Percentiles rank a stretch among this genome's conserved stretches.
These are phyloP conservation scores for Gallinago paraguaiae DNA, from an alignment of 2,113 vertebrate genomes.

Conservation along the genomic window DNA sequence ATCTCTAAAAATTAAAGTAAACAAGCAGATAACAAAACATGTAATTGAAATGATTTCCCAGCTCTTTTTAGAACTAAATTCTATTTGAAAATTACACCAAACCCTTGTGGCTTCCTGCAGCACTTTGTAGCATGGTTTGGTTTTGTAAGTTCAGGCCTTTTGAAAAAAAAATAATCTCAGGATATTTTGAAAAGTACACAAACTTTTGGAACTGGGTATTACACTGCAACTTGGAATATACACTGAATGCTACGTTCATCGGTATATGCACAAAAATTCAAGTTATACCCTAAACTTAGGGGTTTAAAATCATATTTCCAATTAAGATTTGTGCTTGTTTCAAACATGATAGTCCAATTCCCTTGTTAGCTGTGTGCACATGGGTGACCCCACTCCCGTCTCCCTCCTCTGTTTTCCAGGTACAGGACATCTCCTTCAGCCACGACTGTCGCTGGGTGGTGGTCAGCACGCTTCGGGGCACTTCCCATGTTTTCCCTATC, in stretches of 20 bases:
- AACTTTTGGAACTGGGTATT: not conserved
- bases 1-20: conserved; percentile 33
- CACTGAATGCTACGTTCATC: not conserved
- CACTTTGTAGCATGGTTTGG: not conserved
- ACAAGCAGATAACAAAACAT: conserved; percentile 24
- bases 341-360: accelerated
- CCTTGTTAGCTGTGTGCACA: accelerated
- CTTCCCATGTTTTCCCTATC: conserved; percentile 95
- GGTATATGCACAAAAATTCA: not conserved
- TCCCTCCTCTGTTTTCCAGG: conserved; percentile 69
- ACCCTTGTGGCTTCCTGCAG: not conserved
- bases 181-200: not conserved
- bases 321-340: not conserved
- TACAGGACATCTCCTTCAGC: conserved; percentile 98
- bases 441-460: conserved; percentile 98
- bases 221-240: not conserved
- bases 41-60: conserved; percentile 9
- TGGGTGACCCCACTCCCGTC: accelerated
- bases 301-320: not conserved
- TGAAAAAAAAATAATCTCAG: not conserved
- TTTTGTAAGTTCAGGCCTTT: not conserved
- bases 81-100: conserved; percentile 12
- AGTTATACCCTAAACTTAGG: not conserved
- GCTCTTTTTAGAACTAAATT: conserved; percentile 2
- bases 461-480: conserved; percentile 94